Evolutionary conservation across 2,888 invertebrate species (phyloP).

Genomic region (Willowsia nigromaculata): DNA sequence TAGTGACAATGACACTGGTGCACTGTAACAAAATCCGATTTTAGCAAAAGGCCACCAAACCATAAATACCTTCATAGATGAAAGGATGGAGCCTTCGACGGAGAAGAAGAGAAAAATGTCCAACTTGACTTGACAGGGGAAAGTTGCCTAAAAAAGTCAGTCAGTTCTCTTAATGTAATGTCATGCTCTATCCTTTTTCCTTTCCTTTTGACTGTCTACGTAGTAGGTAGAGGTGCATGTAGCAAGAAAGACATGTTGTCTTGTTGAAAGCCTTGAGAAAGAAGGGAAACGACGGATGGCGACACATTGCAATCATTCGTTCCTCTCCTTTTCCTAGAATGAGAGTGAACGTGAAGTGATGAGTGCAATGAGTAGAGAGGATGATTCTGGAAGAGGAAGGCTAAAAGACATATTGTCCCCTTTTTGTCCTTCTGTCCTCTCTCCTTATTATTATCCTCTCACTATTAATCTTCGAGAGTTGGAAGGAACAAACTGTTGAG

Average conservation of each 20-base stretch:
- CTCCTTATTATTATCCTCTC: conserved; percentile 31
- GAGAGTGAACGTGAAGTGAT: conserved; percentile 12
- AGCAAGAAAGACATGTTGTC: conserved; percentile 45
- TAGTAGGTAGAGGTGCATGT: background rate
- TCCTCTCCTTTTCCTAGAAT: background rate
- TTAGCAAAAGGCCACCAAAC: conserved; percentile 38
- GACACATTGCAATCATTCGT: conserved; percentile 43
- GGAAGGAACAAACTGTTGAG: background rate
- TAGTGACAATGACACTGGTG: conserved; percentile 45
- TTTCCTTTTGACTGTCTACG: conserved; percentile 7
- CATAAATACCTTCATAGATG: conserved; percentile 9
- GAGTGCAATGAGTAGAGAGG: conserved; percentile 21
- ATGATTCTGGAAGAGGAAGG: conserved; percentile 10
- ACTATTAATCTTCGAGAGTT: conserved; percentile 47
- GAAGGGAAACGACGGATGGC: conserved; percentile 41
- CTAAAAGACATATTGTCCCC: conserved; percentile 55
- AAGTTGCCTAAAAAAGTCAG: conserved; percentile 56
- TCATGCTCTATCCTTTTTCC: conserved; percentile 58
- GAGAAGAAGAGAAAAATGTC: conserved; percentile 40
- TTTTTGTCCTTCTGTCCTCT: conserved; percentile 42
- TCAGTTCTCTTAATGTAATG: conserved; percentile 60
- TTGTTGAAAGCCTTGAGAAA: conserved; percentile 34
- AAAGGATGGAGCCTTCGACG: background rate
- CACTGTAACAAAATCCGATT: conserved; percentile 52
- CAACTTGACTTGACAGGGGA: conserved; percentile 56